phyloP scores from a whole-genome alignment of 2,113 vertebrate genomes.

The Motacilla tschutschensis region DNA sequence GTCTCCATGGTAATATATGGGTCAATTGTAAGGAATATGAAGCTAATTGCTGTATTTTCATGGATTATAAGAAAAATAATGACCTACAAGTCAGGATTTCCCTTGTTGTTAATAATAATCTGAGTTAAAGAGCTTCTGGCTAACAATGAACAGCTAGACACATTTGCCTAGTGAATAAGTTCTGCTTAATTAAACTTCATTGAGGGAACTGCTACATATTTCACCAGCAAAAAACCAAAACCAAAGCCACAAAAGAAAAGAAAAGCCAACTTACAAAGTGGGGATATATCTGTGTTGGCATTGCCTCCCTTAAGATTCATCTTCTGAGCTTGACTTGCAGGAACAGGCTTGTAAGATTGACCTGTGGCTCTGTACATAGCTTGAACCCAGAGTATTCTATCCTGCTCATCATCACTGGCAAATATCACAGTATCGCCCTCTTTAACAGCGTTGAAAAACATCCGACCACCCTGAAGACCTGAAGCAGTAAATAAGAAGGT shows the following conservation, averaged over 20 bases:
- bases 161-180: slow-evolving; percentile 3
- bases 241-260: not conserved
- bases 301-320: slow-evolving; percentile 81
- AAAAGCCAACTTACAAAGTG: slow-evolving; percentile 80
- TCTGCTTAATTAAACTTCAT: slow-evolving; percentile 33
- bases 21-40: slow-evolving; percentile 31
- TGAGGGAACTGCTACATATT: not conserved
- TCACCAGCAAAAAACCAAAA: not conserved
- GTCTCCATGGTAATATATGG: slow-evolving; percentile 35
- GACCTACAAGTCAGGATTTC: slow-evolving; percentile 41
- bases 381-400: slow-evolving; percentile 92
- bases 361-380: slow-evolving; percentile 96
- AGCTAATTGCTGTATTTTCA: slow-evolving; percentile 37
- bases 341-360: slow-evolving; percentile 92
- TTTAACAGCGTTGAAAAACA: slow-evolving; percentile 94
- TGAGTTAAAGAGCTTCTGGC: slow-evolving; percentile 11
- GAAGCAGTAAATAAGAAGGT: slow-evolving; percentile 10
- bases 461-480: slow-evolving; percentile 90
- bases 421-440: slow-evolving; percentile 93
- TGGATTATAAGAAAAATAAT: slow-evolving; percentile 53
- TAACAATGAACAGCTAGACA: slow-evolving; percentile 20
- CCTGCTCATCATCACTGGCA: slow-evolving; percentile 92
- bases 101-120: slow-evolving; percentile 1
- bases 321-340: slow-evolving; percentile 82
- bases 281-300: slow-evolving; percentile 73